Percentiles rank a stretch among this genome's conserved stretches.
Evolutionary conservation across 1,140 invertebrate species (phyloP).

Genomic region (Drosophila ananassae): DNA sequence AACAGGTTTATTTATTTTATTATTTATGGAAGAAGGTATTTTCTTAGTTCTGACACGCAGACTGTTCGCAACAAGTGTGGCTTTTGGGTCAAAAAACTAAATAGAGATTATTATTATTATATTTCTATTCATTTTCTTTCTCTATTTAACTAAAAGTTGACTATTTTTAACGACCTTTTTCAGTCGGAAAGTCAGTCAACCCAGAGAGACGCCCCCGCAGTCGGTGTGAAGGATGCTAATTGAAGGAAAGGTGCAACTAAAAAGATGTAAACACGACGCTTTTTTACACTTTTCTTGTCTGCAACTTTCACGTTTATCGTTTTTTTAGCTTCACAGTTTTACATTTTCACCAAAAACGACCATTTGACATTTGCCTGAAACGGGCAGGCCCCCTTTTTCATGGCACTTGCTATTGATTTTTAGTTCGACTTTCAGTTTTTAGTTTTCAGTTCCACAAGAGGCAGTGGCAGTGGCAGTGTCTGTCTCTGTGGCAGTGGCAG

Average conservation of each 20-base stretch:
- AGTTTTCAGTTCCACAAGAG: too few species aligned
- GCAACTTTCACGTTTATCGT: slow-evolving; percentile 67
- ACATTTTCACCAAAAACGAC: slow-evolving; percentile 56
- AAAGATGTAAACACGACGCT: slow-evolving; percentile 41
- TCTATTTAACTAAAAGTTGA: background rate
- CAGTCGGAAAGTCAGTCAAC: background rate
- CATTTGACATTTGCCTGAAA: slow-evolving; percentile 61
- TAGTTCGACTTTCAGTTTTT: too few species aligned
- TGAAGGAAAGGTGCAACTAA: slow-evolving; percentile 46
- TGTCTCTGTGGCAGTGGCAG: background rate
- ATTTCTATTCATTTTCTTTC: too few species aligned
- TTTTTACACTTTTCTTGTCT: slow-evolving; percentile 42
- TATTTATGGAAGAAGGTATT: slow-evolving; percentile 11
- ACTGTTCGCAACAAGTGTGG: slow-evolving; percentile 65
- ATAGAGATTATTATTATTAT: too few species aligned
- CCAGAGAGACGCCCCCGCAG: slow-evolving; percentile 4
- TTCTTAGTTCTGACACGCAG: slow-evolving; percentile 40
- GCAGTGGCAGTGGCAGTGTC: too few species aligned
- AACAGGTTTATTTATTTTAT: background rate
- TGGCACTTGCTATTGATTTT: slow-evolving; percentile 65
- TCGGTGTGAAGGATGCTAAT: slow-evolving; percentile 43
- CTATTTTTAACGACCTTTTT: slow-evolving; percentile 20
- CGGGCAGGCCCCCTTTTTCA: slow-evolving; percentile 9
- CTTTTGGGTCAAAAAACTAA: slow-evolving; percentile 21
- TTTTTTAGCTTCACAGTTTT: slow-evolving; percentile 11